Evolutionary conservation across 2,113 vertebrate genomes (phyloP), one percentile per base, ranked within the genome.

Genomic region (Salvelinus alpinus): DNA sequence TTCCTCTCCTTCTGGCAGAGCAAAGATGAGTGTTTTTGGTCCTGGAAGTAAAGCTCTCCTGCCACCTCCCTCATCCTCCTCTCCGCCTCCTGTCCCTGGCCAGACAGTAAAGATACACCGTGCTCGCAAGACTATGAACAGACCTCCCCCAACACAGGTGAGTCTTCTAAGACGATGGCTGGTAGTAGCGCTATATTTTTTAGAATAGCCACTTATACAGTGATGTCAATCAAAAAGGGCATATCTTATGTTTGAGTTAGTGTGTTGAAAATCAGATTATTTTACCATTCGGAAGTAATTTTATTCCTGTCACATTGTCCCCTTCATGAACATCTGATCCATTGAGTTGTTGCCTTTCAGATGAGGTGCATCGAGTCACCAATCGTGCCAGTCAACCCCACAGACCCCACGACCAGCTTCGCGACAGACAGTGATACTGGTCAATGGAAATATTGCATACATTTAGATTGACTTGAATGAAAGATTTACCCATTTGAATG

Each of bases 21-120:
- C 96, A 20, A 97, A 97, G 88, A 97, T 97, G 95, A 95, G 95
- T 0, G 93, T 97, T 66, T 95, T 94, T 0, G 95, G 96, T 0
- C 92, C 94, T 0, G 89, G 91, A 34, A 91, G 85, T 69, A 96
- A 96, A 83, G 89, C 92, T 2, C 79, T 90, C 16, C 88, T 88
- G 0, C 92, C 93, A 0, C 84, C 93, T 8, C 75, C 92, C 66
- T 16, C 91, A 70, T 72, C 90, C 83, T 86, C 94, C 84, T 78
- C 92, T 47, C 81, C 91, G 6, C 87, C 92, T 0, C 84, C 92
- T 3, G 76, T 86, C 31, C 89, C 87, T 0, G 73, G 84, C 24
- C 86, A 88, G 2, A 80, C 91, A 24, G 90, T 92, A 44, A 96
- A 96, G 86, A 91, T 97, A 78, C 96, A 97, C 81, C 85, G 96